Evolutionary conservation across 2,888 invertebrate genomes (phyloP), one percentile per base, ranked within the genome.

Genomic region (Acrocyrtus sp.): DNA sequence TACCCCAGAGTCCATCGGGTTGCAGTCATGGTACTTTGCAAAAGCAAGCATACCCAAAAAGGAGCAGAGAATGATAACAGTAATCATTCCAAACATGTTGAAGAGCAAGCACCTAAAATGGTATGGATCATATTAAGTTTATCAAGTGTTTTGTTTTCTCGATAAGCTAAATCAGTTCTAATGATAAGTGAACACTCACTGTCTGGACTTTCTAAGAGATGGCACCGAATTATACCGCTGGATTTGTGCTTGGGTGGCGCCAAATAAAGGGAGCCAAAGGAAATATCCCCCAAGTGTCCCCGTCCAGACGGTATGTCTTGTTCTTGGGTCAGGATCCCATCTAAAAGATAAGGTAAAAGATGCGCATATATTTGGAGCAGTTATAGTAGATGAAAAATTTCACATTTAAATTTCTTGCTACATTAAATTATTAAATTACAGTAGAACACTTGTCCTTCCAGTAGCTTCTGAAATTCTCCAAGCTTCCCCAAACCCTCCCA

Each of bases 211-310:
- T 4, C 58, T 41, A 12, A 79, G 68, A 3, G 70, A 69, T 24
- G 79, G 79, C 19, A 78, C 75, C 22, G 78, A 77, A 48, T 74
- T 74, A 47, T 78, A 78, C 5, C 78, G 67, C 41, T 78, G 79
- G 47, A 79, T 70, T 63, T 79, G 77, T 10, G 78, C 75, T 41
- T 79, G 78, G 0, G 77, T 77, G 6, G 70, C 75, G 24, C 47
- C 78, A 65, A 77, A 78, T 8, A 80, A 24, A n/a, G 77, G 76
- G 6, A 77, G 24, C 76, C 76, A 77, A 1, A 75, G 47, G n/a
- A 80, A 73, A 57, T 51, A 73, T 1, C 76, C 78, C 19, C 77
- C 80, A 39, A 80, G 48, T 1, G 57, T 53, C 4, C 65, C 61
- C 1, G 79, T 76, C 77, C 77, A 79, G 21, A 77, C 57, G 1